A percentile compares a stretch with the other conserved stretches of the same genome.
Evolutionary conservation across 2,797 vertebrate genomes (phyloP).

Genomic region (Sarcoramphus papa): DNA sequence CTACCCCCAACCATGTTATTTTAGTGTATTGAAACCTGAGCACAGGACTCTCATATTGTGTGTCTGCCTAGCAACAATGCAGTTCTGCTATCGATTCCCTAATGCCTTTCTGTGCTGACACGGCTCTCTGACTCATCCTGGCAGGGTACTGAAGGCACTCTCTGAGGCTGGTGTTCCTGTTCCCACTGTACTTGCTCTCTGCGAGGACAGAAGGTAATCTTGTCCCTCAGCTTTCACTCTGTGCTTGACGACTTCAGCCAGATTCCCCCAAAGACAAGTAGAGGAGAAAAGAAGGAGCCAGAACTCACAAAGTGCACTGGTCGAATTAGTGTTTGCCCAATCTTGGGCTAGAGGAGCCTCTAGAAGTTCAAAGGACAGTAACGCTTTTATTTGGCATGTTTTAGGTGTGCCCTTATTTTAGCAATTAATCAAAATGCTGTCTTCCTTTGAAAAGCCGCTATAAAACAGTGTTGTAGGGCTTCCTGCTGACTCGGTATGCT

Average conservation of each 20-base stretch:
- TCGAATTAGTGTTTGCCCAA: background rate
- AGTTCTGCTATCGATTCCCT: background rate
- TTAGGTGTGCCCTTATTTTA: background rate
- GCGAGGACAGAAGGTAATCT: constrained; percentile 77
- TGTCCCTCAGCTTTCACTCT: background rate
- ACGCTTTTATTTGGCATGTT: background rate
- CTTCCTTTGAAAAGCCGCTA: background rate
- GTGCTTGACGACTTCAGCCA: background rate
- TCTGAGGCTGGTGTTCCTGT: constrained; percentile 73
- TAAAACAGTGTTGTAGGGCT: background rate
- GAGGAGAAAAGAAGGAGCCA: background rate
- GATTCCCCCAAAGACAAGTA: background rate
- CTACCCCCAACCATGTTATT: background rate
- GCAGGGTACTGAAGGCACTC: constrained; percentile 79
- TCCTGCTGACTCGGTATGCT: background rate
- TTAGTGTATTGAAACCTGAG: background rate
- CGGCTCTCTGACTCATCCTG: background rate
- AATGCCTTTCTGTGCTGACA: background rate
- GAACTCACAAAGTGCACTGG: background rate
- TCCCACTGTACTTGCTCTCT: constrained; percentile 74
- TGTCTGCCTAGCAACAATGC: background rate
- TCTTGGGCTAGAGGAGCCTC: background rate
- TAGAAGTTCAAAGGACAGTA: background rate
- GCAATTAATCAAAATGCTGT: background rate
- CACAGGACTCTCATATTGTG: background rate